Evolutionary conservation across 2,888 invertebrate species (phyloP), one percentile per base, ranked within the genome.

Genomic region (Lycophotia porphyrea): DNA sequence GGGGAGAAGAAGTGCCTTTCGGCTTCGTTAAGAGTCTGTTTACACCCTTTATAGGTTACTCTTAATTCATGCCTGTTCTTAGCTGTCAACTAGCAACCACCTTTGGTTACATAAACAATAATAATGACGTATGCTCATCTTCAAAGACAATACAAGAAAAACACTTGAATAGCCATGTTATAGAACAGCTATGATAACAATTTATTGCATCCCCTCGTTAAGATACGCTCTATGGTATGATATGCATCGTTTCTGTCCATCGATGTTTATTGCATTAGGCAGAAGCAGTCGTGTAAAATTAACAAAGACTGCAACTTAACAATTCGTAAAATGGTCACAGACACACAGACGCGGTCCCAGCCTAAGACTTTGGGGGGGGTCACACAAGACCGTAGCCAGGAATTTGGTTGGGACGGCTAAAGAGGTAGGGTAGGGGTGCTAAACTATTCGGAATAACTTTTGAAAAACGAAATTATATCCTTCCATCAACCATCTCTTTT

Each of bases 121-220:
- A 58, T 31, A 18, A 24, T 39, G 47, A 77, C 27, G 52, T 63
- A 34, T 18, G 27, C 15, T 24, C 58, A n/a, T 36, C 27, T 27
- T 27, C 1, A 11, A 60, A 39, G 15, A 75, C 39, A 76, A 44
- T 39, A 36, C 15, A 58, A 71, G 27, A 71, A 65, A 76, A 60
- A 78, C 58, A 42, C 8, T n/a, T 60, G 58, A 21, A 27, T 15
- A 39, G 49, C 31, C 7, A 27, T 75, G 36, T 36, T 55, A 64
- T 55, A n/a, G 39, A 60, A 60, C 58, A 39, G 13, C 39, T 60
- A 34, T 70, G 27, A 78, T 36, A 78, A 49, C 49, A 52, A 58
- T 47, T 8, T 42, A 24, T 60, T 49, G 60, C 39, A 27, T 47
- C 21, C n/a, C 47, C 5, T 60, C 21, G 36, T 21, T 61, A 5